Conservation (phyloP, 2,797 vertebrate genomes). For the Varecia variegata region DNA sequence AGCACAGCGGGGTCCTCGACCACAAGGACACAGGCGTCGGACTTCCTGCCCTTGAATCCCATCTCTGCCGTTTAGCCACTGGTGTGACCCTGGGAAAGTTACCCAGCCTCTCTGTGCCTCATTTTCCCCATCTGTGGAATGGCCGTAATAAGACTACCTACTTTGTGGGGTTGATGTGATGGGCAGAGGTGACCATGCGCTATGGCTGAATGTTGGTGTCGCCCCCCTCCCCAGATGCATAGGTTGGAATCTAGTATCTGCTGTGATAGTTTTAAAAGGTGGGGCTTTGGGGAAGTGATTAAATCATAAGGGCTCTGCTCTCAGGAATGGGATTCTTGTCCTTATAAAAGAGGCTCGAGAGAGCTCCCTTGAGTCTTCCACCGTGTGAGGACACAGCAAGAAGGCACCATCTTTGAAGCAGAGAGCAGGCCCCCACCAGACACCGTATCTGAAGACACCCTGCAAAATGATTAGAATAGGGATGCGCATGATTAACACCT, state of each 20-base stretch:
- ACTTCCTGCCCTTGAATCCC: neutral
- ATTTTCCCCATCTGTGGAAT: neutral
- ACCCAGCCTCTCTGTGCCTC: neutral
- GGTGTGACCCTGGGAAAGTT: neutral
- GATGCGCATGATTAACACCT: neutral
- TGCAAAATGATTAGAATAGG: neutral
- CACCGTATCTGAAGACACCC: neutral
- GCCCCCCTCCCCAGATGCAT: neutral
- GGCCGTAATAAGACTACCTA: neutral
- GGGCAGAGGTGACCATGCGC: neutral
- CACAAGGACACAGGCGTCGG: neutral
- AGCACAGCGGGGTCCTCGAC: neutral
- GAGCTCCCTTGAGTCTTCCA: neutral
- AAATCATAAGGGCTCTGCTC: neutral
- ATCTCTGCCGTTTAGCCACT: neutral
- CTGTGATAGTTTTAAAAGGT: neutral
- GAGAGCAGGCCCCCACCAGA: neutral
- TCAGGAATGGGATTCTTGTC: neutral
- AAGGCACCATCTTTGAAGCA: neutral
- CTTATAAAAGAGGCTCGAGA: neutral
- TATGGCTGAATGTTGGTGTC: neutral
- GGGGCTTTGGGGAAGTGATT: neutral
- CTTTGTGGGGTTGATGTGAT: neutral
- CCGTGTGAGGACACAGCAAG: neutral
- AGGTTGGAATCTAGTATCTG: neutral